These are phyloP conservation scores for Streblospio benedicti DNA, from an alignment of 1,140 invertebrate genomes.

Conservation along the genomic window DNA sequence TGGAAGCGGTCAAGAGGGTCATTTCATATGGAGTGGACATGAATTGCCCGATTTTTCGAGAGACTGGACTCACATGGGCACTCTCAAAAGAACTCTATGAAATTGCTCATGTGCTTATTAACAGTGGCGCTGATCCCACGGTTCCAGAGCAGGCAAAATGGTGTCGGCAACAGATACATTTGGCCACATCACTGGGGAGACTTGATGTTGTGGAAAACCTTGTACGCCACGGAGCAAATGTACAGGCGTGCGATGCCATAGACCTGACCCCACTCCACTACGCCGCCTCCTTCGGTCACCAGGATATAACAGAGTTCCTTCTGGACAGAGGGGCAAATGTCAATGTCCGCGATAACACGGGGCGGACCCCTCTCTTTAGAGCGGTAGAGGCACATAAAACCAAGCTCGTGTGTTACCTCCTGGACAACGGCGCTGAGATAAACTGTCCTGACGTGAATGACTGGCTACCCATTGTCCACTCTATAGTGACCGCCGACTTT, in stretches of 20 bases:
- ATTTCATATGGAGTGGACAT: too few relatives aligned
- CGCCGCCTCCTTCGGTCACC: not conserved
- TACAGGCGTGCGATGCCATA: not conserved
- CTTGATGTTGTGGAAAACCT: not conserved
- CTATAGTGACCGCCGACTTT: too few relatives aligned
- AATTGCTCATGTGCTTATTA: too few relatives aligned
- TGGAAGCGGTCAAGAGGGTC: too few relatives aligned
- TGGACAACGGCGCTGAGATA: too few relatives aligned
- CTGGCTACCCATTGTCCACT: too few relatives aligned
- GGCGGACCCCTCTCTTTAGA: not conserved
- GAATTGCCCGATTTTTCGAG: too few relatives aligned
- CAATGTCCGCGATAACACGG: not conserved
- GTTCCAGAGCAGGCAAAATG: not conserved
- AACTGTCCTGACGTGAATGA: too few relatives aligned
- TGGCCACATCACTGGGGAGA: not conserved
- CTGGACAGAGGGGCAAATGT: not conserved
- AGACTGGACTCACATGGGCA: too few relatives aligned
- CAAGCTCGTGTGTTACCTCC: too few relatives aligned
- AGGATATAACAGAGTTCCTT: not conserved
- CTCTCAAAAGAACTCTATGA: too few relatives aligned
- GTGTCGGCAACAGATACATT: not conserved
- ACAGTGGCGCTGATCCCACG: too few relatives aligned
- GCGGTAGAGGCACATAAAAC: not conserved
- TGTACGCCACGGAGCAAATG: not conserved
- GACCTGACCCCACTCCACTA: not conserved